Evolutionary conservation across 2,113 vertebrate species (phyloP).

Genomic region (Chlamydotis undulata): DNA sequence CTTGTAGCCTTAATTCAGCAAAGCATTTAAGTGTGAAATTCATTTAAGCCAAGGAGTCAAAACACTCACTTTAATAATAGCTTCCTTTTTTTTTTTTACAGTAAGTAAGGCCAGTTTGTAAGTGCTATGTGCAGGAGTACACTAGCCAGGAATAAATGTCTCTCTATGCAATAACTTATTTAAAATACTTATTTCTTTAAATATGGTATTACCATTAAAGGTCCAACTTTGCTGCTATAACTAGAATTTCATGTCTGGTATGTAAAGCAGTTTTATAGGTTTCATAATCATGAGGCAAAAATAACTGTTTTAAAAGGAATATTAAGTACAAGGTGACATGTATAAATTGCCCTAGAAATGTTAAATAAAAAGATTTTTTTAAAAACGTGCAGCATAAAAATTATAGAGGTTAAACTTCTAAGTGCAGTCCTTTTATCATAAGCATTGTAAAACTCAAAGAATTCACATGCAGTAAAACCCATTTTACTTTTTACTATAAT

Average conservation of each 20-base stretch:
- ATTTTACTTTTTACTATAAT: constrained; percentile 15
- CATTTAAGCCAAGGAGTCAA: background rate
- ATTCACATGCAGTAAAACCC: constrained; percentile 43
- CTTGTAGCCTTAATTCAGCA: background rate
- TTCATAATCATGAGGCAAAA: constrained; percentile 13
- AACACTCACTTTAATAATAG: background rate
- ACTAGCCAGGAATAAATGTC: background rate
- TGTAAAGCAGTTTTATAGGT: constrained; percentile 5
- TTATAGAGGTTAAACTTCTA: constrained; percentile 34
- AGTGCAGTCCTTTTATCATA: constrained; percentile 39
- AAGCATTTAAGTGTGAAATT: background rate
- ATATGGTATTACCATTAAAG: background rate
- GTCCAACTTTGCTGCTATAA: background rate
- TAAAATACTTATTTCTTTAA: background rate
- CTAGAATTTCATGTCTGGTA: background rate
- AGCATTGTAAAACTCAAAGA: constrained; percentile 24
- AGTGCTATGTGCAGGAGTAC: background rate
- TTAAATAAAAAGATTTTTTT: constrained; percentile 17
- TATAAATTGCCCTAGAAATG: constrained; percentile 41
- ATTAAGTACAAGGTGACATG: constrained; percentile 30
- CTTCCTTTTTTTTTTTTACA: background rate
- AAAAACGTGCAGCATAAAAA: constrained; percentile 13
- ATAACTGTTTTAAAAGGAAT: constrained; percentile 42
- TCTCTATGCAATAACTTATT: background rate
- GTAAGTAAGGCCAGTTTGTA: background rate